Percentiles rank a stretch among this genome's conserved stretches.
Conservation (phyloP, 2,888 invertebrate species). For the Subacronicta megacephala region DNA sequence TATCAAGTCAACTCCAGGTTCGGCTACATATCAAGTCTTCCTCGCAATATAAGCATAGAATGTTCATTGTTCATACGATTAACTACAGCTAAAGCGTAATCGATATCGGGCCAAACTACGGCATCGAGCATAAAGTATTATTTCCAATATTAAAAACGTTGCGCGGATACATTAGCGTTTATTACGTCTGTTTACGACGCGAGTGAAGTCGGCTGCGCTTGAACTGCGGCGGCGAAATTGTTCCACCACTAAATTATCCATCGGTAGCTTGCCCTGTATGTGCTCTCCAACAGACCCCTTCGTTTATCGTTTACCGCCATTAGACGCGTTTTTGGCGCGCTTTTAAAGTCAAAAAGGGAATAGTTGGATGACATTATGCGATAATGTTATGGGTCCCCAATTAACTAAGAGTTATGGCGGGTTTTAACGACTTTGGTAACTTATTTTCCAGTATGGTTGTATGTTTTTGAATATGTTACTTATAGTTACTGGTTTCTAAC, state of each 20-base stretch:
- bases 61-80: background rate
- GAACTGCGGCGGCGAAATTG: conserved; percentile 58
- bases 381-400: conserved; percentile 16
- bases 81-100: conserved; percentile 17
- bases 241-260: conserved; percentile 58
- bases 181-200: conserved; percentile 56
- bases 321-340: conserved; percentile 32
- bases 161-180: conserved; percentile 58
- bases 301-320: conserved; percentile 35
- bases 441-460: background rate
- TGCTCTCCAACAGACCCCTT: conserved; percentile 36
- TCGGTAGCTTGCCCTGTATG: conserved; percentile 48
- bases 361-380: conserved; percentile 29
- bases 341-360: conserved; percentile 25
- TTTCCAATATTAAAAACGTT: conserved; percentile 56
- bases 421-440: conserved; percentile 3
- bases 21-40: too few species aligned
- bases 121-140: conserved; percentile 39
- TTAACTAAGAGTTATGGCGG: conserved; percentile 32
- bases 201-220: conserved; percentile 38
- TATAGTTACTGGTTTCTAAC: too few species aligned
- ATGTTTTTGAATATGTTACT: background rate
- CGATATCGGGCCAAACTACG: conserved; percentile 39
- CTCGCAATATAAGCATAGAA: too few species aligned
- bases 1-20: too few species aligned